phyloP scores from a whole-genome alignment of 2,797 vertebrate genomes.

The Sibirionetta formosa region DNA sequence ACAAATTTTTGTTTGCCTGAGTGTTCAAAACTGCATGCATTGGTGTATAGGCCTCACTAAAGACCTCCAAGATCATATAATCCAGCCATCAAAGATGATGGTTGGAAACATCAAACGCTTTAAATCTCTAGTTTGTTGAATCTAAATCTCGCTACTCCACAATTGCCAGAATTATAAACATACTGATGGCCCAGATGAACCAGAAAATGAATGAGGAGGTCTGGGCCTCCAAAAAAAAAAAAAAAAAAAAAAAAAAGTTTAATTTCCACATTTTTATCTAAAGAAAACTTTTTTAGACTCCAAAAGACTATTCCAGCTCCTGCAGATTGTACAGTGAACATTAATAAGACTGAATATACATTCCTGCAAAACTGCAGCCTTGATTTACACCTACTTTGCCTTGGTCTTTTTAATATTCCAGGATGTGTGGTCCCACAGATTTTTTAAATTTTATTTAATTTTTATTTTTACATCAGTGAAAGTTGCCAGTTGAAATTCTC shows the following conservation, averaged over 20 bases:
- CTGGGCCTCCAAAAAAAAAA: neutral
- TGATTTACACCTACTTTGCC: conserved; percentile 14
- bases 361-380: neutral
- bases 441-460: neutral
- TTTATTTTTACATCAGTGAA: neutral
- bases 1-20: too few relatives aligned
- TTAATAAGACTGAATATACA: neutral
- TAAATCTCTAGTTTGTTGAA: neutral
- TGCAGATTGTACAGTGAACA: neutral
- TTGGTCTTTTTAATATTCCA: conserved; percentile 21
- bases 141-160: neutral
- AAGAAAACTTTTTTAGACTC: neutral
- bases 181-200: neutral
- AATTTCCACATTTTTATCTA: neutral
- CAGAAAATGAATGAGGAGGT: neutral
- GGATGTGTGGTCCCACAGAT: neutral
- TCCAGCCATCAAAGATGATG: too few relatives aligned
- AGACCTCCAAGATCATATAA: too few relatives aligned
- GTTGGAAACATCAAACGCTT: too few relatives aligned
- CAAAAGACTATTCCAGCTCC: neutral
- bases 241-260: neutral
- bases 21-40: too few relatives aligned
- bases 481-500: conserved; percentile 12
- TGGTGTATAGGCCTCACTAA: too few relatives aligned
- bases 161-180: neutral